Conservation (phyloP, 2,113 vertebrate species). For the Caloenas nicobarica region DNA sequence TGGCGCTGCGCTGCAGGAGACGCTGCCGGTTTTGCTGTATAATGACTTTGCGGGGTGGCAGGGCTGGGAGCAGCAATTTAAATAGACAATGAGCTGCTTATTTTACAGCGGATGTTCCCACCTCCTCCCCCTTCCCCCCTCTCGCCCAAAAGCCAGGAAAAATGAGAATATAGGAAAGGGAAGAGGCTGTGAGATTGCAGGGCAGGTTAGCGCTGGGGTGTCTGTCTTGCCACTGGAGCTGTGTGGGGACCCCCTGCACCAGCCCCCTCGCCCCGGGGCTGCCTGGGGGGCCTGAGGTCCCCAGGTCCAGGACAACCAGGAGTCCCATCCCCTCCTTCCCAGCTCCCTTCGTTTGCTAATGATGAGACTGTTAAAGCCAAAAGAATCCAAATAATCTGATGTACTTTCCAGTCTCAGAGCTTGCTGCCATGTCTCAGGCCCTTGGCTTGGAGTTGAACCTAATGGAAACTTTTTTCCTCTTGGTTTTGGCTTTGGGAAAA, state of each 20-base stretch:
- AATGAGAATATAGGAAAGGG: not conserved
- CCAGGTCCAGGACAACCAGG: not conserved
- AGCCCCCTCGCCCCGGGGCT: not conserved
- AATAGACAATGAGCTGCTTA: not conserved
- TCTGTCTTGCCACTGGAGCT: not conserved
- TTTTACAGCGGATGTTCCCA: conserved; percentile 2
- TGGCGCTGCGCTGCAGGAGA: not conserved
- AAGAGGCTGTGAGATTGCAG: not conserved
- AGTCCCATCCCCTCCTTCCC: not conserved
- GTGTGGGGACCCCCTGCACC: fast-evolving
- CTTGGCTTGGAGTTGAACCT: not conserved
- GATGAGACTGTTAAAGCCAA: not conserved
- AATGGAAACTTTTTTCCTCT: not conserved
- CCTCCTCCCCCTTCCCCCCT: not conserved
- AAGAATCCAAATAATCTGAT: not conserved
- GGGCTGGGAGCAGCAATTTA: not conserved
- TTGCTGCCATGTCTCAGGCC: not conserved
- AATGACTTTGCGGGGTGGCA: not conserved
- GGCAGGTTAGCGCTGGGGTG: not conserved
- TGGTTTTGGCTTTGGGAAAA: not conserved
- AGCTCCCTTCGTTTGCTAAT: not conserved
- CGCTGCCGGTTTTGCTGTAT: not conserved
- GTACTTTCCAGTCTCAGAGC: not conserved
- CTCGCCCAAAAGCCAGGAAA: not conserved
- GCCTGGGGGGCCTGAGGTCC: not conserved